Conservation (phyloP, 2,113 vertebrate genomes). For the Sus scrofa region DNA sequence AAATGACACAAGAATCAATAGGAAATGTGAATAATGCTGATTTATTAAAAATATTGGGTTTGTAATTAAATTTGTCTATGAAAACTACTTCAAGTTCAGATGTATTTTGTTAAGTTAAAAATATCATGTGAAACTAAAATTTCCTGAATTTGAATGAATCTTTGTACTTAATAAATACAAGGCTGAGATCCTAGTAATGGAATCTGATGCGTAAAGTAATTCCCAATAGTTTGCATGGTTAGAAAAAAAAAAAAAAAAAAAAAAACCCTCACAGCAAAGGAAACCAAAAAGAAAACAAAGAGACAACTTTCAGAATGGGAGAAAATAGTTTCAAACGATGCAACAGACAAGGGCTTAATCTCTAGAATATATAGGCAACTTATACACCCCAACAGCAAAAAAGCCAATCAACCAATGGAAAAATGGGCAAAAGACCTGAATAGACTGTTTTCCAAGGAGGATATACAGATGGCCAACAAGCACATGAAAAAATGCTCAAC, state of each 20-base stretch:
- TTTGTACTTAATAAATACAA: neutral
- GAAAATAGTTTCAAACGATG: too few species aligned
- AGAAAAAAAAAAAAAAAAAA: neutral
- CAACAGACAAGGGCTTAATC: too few species aligned
- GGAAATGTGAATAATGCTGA: neutral
- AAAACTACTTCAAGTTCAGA: neutral
- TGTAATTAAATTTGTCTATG: neutral
- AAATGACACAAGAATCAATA: neutral
- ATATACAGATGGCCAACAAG: too few species aligned
- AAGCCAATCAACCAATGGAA: too few species aligned
- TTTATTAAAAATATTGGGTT: neutral
- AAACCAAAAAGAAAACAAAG: too few species aligned
- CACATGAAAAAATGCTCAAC: too few species aligned
- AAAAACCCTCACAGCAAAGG: too few species aligned
- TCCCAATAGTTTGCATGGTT: neutral
- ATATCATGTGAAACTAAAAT: neutral
- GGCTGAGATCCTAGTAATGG: neutral
- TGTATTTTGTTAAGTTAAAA: neutral
- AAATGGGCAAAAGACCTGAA: too few species aligned
- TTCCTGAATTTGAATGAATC: neutral
- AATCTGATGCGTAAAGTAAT: neutral
- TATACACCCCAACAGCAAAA: too few species aligned
- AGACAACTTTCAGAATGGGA: too few species aligned
- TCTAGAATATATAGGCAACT: too few species aligned
- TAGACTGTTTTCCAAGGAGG: too few species aligned